Evolutionary conservation across 2,113 vertebrate genomes (phyloP).

Genomic region (Lutjanus erythropterus): DNA sequence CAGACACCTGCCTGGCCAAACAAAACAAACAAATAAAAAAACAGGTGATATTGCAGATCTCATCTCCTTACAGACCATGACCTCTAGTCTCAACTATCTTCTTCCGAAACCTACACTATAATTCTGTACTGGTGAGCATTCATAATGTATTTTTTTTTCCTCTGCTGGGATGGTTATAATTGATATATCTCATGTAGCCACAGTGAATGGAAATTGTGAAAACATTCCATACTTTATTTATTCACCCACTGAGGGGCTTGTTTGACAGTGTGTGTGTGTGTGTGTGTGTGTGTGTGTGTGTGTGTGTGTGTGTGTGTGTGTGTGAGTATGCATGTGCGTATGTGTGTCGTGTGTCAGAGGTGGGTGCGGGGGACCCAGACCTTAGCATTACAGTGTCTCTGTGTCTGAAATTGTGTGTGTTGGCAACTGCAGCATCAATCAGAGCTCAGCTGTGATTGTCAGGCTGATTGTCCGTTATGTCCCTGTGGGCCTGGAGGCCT

Average conservation of each 20-base stretch:
- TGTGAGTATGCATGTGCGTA: too few species aligned
- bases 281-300: slow-evolving; percentile 9
- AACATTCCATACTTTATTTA: slow-evolving; percentile 52
- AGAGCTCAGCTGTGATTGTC: slow-evolving; percentile 78
- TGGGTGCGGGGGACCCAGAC: slow-evolving; percentile 29
- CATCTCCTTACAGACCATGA: not conserved
- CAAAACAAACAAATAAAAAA: not conserved
- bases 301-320: slow-evolving; percentile 23
- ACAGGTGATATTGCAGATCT: not conserved
- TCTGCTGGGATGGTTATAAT: slow-evolving; percentile 9
- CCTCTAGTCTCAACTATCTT: not conserved
- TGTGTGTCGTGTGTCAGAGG: not conserved
- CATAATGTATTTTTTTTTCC: not conserved
- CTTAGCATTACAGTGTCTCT: slow-evolving; percentile 48
- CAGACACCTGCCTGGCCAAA: not conserved
- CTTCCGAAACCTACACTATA: not conserved
- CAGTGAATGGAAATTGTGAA: slow-evolving; percentile 32
- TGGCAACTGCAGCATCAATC: slow-evolving; percentile 75
- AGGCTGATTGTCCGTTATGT: slow-evolving; percentile 74
- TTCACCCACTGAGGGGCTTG: slow-evolving; percentile 38
- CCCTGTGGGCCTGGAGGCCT: slow-evolving; percentile 67
- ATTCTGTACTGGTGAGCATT: not conserved
- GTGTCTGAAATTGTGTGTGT: slow-evolving; percentile 57
- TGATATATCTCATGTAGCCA: slow-evolving; percentile 25
- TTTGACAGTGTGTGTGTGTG: slow-evolving; percentile 20